phyloP scores from a whole-genome alignment of 2,888 invertebrate genomes.

The Ichneumoninae sp. region DNA sequence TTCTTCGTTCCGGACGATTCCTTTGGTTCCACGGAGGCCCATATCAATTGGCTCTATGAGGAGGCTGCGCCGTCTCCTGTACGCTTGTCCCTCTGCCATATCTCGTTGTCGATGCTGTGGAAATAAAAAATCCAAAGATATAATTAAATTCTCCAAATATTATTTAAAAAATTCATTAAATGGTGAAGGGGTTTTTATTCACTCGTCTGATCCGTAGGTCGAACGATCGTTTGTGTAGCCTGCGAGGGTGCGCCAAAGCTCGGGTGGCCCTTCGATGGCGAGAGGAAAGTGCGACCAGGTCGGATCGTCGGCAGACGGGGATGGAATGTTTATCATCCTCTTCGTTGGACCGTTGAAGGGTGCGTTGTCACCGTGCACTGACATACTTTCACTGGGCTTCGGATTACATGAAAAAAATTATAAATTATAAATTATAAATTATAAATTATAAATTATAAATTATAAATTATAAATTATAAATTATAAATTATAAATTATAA shows the following conservation, averaged over 20 bases:
- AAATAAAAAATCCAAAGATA: constrained; percentile 11
- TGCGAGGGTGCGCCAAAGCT: constrained; percentile 80
- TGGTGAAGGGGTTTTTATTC: constrained; percentile 43
- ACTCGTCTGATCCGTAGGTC: constrained; percentile 75
- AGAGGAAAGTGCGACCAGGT: constrained; percentile 80
- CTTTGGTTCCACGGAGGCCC: not conserved
- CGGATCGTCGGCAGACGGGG: constrained; percentile 62
- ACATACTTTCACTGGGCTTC: constrained; percentile 49
- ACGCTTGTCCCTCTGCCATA: constrained; percentile 77
- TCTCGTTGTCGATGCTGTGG: constrained; percentile 76
- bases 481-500: no score
- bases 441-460: no score
- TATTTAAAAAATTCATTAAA: constrained; percentile 5
- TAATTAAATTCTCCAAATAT: not conserved
- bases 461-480: no score
- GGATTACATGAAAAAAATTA: not conserved
- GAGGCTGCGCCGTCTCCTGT: constrained; percentile 59
- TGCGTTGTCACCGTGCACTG: constrained; percentile 33
- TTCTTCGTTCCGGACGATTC: constrained; percentile 14
- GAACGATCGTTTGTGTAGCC: constrained; percentile 76
- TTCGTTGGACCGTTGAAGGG: constrained; percentile 50
- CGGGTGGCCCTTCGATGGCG: constrained; percentile 80
- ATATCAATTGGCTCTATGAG: constrained; percentile 25
- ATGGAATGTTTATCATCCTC: constrained; percentile 65
- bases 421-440: no score